Base-by-base conservation (phyloP, 2,797 vertebrate genomes). In the Danio albolineatus region DNA sequence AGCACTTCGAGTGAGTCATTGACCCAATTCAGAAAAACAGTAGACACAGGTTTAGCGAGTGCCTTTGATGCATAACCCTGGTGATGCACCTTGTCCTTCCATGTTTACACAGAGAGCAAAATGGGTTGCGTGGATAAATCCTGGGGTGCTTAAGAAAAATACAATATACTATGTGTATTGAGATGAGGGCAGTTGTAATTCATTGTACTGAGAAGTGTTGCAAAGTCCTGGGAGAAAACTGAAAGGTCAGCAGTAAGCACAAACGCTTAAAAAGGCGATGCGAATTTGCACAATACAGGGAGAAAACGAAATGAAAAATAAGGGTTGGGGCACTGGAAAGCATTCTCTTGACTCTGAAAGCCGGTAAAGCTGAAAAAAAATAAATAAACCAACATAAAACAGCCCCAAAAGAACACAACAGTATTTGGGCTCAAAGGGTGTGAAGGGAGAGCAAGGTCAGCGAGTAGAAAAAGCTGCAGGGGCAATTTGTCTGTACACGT, bases 401-500 rank as follows among this genome's bases (percentile, higher is more conserved):
- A 73, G 74, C 75, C 73, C 53, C 72, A 75, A 77, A 79, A 66
- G 80, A 74, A 73, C 59, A 43, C 70, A 72, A 66, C 36, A 65
- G 16, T 81, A 80, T 80, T 80, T 48, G 49, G 43, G 76, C 73
- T 81, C 74, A 28, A 78, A 83, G 83, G 75, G 80, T 85, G 77
- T 56, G 54, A 85, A 87, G 83, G 73, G 7, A 19, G 84, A 86
- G 86, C 84, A 91, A 90, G 89, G 91, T 91, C 86, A 87, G 86
- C 80, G 65, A 82, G 81, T 87, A 86, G 76, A 86, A 83, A 87
- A 82, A 83, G 84, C 89, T 82, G 77, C 78, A 28, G 77, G 87
- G 89, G 84, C 74, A 78, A 76, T 73, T 49, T 83, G 64, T 78
- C 73, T 83, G 81, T 87, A 88, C 84, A 76, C 48, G 13, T 66